Evolutionary conservation across 2,888 invertebrate species (phyloP), one percentile per base, ranked within the genome.

Genomic region (Heteromyza rotundicornis): DNA sequence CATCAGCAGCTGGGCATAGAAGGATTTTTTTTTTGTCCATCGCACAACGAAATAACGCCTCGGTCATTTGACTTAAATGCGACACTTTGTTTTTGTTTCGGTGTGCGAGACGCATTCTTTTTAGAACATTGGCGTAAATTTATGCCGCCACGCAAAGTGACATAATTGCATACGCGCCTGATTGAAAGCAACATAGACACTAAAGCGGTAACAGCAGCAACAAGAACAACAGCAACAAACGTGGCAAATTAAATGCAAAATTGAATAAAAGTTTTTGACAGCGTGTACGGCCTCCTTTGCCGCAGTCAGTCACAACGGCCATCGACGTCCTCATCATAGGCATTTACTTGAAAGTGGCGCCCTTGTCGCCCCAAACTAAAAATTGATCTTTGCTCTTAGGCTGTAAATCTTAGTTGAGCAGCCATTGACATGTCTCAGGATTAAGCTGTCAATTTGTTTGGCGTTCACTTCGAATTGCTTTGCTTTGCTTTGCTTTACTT

Each of bases 341-440:
- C n/a, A n/a, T n/a, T n/a, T n/a, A n/a, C n/a, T n/a, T n/a, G n/a
- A n/a, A n/a, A 44, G 35, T 35, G 27, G 40, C 40, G n/a, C n/a
- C 14, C n/a, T 14, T 40, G 40, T 40, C n/a, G n/a, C n/a, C n/a
- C 2, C n/a, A 8, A 14, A 8, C 14, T 40, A 7, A n/a, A 40
- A 40, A 14, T 62, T 63, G 67, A 62, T 65, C 65, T 65, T n/a
- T 52, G 59, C 53, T 58, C 64, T 67, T 64, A 67, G 63, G 67
- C 40, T 70, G 76, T 79, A 79, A 77, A 79, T 70, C 78, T 74
- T 74, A 71, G 72, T 72, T 77, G 70, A 74, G 76, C 74, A 72
- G 69, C 68, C 65, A 73, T 70, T 74, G 74, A 74, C 74, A 73
- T 74, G 74, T 74, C 72, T 75, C 75, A 73, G 74, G 74, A 74